These are phyloP conservation scores for Psilopsiagon aymara DNA, from an alignment of 2,113 vertebrate species.

Conservation along the genomic window DNA sequence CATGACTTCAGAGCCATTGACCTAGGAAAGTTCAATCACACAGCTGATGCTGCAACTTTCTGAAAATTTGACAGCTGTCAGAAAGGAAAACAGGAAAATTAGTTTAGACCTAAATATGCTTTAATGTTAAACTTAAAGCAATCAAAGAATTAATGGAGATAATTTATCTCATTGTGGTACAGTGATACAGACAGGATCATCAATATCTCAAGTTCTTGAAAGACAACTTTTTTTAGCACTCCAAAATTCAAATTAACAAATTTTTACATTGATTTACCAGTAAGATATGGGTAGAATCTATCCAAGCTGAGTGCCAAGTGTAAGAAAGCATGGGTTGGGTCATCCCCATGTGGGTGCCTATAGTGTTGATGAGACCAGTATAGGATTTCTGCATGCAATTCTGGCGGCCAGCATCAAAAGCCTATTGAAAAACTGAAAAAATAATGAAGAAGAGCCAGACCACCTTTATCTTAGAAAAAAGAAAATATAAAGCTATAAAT, in stretches of 20 bases:
- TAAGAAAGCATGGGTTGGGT: neutral
- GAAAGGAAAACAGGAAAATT: neutral
- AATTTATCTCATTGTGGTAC: neutral
- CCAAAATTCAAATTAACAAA: neutral
- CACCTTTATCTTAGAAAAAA: neutral
- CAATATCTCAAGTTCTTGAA: neutral
- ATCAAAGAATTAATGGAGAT: neutral
- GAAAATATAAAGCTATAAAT: neutral
- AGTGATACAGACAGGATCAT: neutral
- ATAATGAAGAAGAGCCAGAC: neutral
- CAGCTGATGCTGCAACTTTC: neutral
- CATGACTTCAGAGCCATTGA: neutral
- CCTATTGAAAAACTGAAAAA: neutral
- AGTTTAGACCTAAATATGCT: neutral
- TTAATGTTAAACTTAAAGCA: neutral
- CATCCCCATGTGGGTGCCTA: neutral
- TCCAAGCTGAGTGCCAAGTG: neutral
- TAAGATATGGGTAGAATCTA: rapidly evolving
- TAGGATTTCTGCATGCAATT: neutral
- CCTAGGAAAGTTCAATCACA: neutral
- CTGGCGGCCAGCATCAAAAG: neutral
- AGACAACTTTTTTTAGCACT: neutral
- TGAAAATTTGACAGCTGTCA: neutral
- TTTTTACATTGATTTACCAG: neutral
- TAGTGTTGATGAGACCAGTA: neutral